Percentiles rank a stretch among this genome's conserved stretches.
These are phyloP conservation scores for Helobdella robusta DNA, from an alignment of 2,888 invertebrate species.

Conservation along the genomic window DNA sequence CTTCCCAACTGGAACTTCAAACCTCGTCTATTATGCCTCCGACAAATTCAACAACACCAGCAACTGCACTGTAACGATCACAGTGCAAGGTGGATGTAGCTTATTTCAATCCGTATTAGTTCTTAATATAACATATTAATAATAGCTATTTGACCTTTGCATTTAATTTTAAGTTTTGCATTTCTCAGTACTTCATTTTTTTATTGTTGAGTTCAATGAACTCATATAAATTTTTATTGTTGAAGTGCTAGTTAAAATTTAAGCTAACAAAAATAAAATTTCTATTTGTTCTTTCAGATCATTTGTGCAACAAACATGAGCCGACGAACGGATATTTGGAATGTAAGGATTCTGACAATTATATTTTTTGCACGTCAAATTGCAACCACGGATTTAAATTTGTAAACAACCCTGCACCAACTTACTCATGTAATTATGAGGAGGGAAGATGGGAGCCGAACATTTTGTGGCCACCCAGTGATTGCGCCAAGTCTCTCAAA, in stretches of 20 bases:
- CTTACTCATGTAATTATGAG: background rate
- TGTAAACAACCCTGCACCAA: background rate
- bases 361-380: background rate
- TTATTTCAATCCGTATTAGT: no score
- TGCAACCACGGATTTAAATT: background rate
- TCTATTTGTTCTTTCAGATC: no score
- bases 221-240: no score
- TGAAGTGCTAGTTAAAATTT: no score
- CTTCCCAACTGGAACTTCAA: slow-evolving; percentile 56
- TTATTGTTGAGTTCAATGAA: no score
- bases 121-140: no score
- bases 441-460: background rate
- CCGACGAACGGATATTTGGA: background rate
- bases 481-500: background rate
- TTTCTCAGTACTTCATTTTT: no score
- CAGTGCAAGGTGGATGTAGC: slow-evolving; percentile 49
- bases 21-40: slow-evolving; percentile 57
- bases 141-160: no score
- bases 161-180: no score
- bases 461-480: background rate
- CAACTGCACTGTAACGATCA: slow-evolving; percentile 57
- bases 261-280: no score
- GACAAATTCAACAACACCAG: slow-evolving; percentile 58
- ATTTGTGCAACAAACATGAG: background rate
- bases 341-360: background rate